Base-by-base conservation (phyloP, 2,888 invertebrate species). In the Nowickia ferox region DNA sequence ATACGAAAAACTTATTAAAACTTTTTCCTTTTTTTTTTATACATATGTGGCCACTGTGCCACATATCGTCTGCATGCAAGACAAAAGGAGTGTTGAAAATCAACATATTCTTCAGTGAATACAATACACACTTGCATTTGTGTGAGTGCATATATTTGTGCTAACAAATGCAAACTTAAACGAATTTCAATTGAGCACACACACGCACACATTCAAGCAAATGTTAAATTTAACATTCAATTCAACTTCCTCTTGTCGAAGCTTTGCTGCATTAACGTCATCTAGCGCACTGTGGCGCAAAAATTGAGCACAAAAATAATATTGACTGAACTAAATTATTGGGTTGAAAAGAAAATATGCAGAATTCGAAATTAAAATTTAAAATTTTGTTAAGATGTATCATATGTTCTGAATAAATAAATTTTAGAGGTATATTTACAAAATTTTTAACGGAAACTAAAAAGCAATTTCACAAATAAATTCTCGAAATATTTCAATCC, bases 121-220 rank as follows among this genome's bases (percentile, higher is more conserved):
- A 46, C 15, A n/a, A 46, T 2, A 61, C 1, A 63, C 19, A 6
- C 22, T 11, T 55, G 40, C 51, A 42, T 71, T 44, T 42, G 75
- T 19, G 1, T 53, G 10, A n/a, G 11, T 42, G 9, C 8, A 1
- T n/a, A 11, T 30, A 10, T 38, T 44, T 44, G 17, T 66, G 53
- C 48, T 42, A 40, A 88, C 88, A 88, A 89, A 90, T 90, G 89
- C 85, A 90, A 90, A 90, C 90, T 90, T 90, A 89, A 90, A 89
- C 88, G 89, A 89, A 90, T 89, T 90, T 90, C 90, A 89, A 90
- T 90, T 89, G 89, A 86, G 69, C 30, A 6, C 30, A 6, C 30
- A 30, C 30, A 79, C 9, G 68, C 10, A 78, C 17, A 69, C 53
- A 78, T 30, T 44, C 9, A 51, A 22, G 59, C 63, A 63, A 53